phyloP scores from a whole-genome alignment of 2,888 invertebrate genomes.

The Erpobdella octoculata region DNA sequence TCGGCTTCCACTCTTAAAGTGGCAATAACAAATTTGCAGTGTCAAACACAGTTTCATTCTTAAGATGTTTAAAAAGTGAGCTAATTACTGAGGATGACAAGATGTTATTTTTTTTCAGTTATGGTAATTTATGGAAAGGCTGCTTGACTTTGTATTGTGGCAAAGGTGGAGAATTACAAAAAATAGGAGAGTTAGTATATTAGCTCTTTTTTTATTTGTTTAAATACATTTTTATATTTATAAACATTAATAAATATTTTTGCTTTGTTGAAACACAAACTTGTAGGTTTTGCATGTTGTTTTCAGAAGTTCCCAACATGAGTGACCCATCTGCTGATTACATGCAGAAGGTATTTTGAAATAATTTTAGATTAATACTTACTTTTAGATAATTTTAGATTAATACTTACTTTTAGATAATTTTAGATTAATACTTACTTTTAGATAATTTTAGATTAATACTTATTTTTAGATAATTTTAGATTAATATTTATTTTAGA shows the following conservation, averaged over 20 bases:
- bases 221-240: neutral
- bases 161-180: constrained; percentile 83
- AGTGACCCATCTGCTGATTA: constrained; percentile 72
- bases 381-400: neutral
- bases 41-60: too few relatives aligned
- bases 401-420: neutral
- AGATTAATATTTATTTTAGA: too few relatives aligned
- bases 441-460: too few relatives aligned
- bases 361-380: neutral
- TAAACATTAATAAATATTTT: neutral
- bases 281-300: constrained; percentile 74
- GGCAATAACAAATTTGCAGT: too few relatives aligned
- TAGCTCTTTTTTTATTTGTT: neutral
- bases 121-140: constrained; percentile 79
- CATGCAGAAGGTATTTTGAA: constrained; percentile 14
- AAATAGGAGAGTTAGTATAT: constrained; percentile 70
- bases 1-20: too few relatives aligned
- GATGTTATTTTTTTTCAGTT: constrained; percentile 47
- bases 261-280: neutral
- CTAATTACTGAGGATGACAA: too few relatives aligned
- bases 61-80: too few relatives aligned
- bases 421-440: too few relatives aligned
- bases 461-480: too few relatives aligned
- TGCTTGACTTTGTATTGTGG: constrained; percentile 85
- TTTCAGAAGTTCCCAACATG: constrained; percentile 86